Percentiles rank a stretch among this genome's conserved stretches.
phyloP scores from a whole-genome alignment of 2,888 invertebrate genomes.

The Acholoe squamosa region DNA sequence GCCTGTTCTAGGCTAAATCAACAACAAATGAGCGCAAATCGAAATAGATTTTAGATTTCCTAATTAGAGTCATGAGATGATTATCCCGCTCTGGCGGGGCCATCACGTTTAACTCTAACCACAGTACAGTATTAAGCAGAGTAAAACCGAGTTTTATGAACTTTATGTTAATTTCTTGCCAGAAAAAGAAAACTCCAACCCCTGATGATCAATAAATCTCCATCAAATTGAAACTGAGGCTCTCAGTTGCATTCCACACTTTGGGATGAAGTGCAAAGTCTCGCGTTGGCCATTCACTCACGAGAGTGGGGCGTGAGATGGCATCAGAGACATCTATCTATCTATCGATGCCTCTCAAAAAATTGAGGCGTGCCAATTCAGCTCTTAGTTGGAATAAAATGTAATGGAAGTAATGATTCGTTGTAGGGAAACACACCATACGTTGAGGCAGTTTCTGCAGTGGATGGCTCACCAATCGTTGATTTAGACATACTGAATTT shows the following conservation, averaged over 20 bases:
- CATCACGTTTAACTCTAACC: no score
- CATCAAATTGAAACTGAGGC: background rate
- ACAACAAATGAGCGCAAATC: no score
- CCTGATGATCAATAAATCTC: slow-evolving; percentile 7
- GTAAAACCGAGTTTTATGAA: background rate
- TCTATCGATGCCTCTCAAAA: background rate
- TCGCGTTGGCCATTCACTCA: background rate
- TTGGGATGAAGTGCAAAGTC: background rate
- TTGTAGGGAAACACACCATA: no score
- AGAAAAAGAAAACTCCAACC: background rate
- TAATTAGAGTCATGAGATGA: no score
- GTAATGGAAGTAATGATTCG: background rate
- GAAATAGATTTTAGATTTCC: no score
- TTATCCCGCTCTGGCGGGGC: no score
- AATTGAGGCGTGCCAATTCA: background rate
- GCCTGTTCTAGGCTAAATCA: no score
- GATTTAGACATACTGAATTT: no score
- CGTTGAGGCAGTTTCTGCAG: no score
- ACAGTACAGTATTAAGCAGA: no score
- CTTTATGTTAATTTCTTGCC: background rate
- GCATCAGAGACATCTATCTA: background rate
- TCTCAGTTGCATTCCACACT: background rate
- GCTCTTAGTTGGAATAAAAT: background rate
- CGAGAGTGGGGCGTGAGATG: background rate
- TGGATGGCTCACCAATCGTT: no score